Evolutionary conservation across 2,888 invertebrate species (phyloP), one percentile per base, ranked within the genome.

Genomic region (Diarsia mendica): DNA sequence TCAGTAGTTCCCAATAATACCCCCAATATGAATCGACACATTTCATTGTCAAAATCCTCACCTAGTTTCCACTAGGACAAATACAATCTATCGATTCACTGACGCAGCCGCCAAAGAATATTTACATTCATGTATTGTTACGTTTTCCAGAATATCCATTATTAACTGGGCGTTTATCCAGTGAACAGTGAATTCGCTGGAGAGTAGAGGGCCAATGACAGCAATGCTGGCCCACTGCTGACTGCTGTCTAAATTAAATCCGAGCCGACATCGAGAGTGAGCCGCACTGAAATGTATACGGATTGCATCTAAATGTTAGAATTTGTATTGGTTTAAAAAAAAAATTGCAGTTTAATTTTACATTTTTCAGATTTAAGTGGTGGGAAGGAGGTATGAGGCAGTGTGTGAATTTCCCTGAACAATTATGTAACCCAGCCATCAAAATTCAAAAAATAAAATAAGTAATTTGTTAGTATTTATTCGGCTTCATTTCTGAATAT

Each of bases 211-310:
- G 69, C 51, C 66, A 84, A 70, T 79, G 82, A 82, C 72, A 84
- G 74, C 53, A 58, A 44, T 58, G 66, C 67, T 63, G 65, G 58
- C 67, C 74, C 74, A 53, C 51, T 73, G 70, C 55, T 77, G 76
- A 53, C 55, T 73, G 70, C 60, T 78, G 79, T 85, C 73, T 72
- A 77, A 82, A 82, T 77, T 74, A 86, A 86, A 84, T 86, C 77
- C 72, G 79, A 70, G 63, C 65, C 20, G 71, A 77, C 72, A 77
- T 61, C 69, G 67, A 67, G 69, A 77, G 64, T 72, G 67, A 67
- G 69, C 70, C 61, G 63, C 66, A 63, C 55, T 79, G 68, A 75
- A 84, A 69, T 77, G 48, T 67, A 49, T 28, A 77, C n/a, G 64
- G 64, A 78, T 72, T 73, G 78, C 73, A 75, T 75, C 39, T 48